Evolutionary conservation across 1,140 invertebrate species (phyloP), one percentile per base, ranked within the genome.

Genomic region (Bombus waltoni): DNA sequence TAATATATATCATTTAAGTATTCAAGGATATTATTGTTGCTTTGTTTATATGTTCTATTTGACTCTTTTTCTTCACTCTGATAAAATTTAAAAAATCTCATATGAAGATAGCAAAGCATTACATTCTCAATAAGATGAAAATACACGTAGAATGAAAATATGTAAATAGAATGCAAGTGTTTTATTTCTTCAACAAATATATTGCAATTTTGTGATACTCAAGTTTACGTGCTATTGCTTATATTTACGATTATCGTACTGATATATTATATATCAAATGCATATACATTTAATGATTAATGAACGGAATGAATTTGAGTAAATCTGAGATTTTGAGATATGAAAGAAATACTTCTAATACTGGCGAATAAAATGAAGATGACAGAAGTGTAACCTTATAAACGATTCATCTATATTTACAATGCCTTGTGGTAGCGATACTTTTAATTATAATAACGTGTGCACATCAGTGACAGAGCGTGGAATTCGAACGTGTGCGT

Each of bases 401-500:
- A 82, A 40, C 47, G 82, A 81, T 47, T 40, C 80, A 62, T 86
- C 65, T 59, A 77, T 77, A 59, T 77, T 86, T 72, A 28, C 74
- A 40, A 53, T 76, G 53, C 38, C 59, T 70, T 66, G 25, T 65
- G 35, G 74, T 65, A 68, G 71, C 10, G 44, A 85, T 81, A 59
- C 44, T 65, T 87, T 83, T 66, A 84, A 87, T 87, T 38, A 57
- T 76, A 74, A 70, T 28, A 83, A 28, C 70, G 66, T 73, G 68
- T 62, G 83, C 57, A 80, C 40, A 72, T 76, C 86, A 62, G 76
- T 80, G 86, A 87, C 74, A 57, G 78, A 77, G 84, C 73, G 66
- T 86, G 84, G 87, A 88, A 86, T 88, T 86, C 78, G 80, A 86
- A 79, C 80, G 80, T 83, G 81, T 81, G 78, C 68, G 81, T 80